A percentile compares a stretch with the other conserved stretches of the same genome.
These are phyloP conservation scores for Cotesia glomerata DNA, from an alignment of 1,140 invertebrate species.

Conservation along the genomic window DNA sequence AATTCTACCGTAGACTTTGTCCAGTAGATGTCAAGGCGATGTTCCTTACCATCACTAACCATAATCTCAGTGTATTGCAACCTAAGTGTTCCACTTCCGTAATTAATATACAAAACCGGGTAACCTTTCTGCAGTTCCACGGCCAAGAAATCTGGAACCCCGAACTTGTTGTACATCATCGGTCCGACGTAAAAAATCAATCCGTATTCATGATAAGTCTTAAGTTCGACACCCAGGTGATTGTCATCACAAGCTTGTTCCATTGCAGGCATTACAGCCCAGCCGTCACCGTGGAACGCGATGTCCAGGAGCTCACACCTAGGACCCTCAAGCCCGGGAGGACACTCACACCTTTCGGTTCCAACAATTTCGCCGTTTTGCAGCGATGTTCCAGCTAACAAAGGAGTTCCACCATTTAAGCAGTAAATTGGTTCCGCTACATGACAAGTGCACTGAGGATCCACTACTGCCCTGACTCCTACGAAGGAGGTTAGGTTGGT, in stretches of 20 bases:
- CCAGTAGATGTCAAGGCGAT: constrained; percentile 82
- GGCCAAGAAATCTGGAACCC: constrained; percentile 87
- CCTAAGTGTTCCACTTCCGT: constrained; percentile 81
- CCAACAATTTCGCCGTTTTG: neutral
- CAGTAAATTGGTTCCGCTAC: constrained; percentile 65
- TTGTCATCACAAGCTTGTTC: constrained; percentile 78
- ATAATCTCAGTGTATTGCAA: constrained; percentile 77
- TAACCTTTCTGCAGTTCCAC: constrained; percentile 86
- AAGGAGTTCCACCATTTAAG: constrained; percentile 75
- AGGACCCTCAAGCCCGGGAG: constrained; percentile 79
- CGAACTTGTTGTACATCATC: constrained; percentile 68
- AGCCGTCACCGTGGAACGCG: constrained; percentile 85
- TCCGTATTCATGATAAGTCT: constrained; percentile 74
- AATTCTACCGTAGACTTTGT: constrained; percentile 74
- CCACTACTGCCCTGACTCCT: constrained; percentile 80
- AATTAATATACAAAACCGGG: constrained; percentile 85
- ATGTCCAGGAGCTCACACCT: constrained; percentile 88
- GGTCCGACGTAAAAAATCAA: constrained; percentile 94
- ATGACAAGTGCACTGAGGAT: constrained; percentile 77
- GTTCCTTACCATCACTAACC: constrained; percentile 78
- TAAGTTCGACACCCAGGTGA: constrained; percentile 79
- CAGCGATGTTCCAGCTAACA: constrained; percentile 33
- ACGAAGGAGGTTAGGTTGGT: constrained; percentile 91
- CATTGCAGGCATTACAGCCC: constrained; percentile 83
- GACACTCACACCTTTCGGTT: constrained; percentile 70